These are phyloP conservation scores for Pelochelys cantorii DNA, from an alignment of 2,797 vertebrate species.

Conservation along the genomic window DNA sequence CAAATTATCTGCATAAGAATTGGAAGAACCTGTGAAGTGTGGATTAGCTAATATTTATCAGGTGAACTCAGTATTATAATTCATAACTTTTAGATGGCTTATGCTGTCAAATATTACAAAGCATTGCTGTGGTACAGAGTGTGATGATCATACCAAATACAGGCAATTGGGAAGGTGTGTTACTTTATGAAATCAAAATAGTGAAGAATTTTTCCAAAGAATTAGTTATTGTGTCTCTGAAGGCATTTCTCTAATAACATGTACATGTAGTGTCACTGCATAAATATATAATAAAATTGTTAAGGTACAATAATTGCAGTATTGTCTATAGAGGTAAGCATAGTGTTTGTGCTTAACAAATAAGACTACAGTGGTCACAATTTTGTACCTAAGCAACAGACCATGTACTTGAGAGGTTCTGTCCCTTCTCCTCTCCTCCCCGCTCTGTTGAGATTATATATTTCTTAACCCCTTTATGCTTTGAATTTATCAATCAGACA, in stretches of 20 bases:
- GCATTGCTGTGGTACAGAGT: not conserved
- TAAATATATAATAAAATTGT: not conserved
- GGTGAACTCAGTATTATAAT: not conserved
- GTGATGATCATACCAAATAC: not conserved
- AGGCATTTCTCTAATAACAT: not conserved
- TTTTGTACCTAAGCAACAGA: not conserved
- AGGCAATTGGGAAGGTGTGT: not conserved
- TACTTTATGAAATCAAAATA: not conserved
- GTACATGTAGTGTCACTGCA: not conserved
- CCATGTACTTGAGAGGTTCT: not conserved
- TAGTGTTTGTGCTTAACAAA: not conserved
- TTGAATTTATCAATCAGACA: not conserved
- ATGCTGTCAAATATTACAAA: not conserved
- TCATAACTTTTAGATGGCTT: not conserved
- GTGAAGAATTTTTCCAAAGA: not conserved
- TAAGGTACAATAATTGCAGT: not conserved
- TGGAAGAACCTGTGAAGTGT: not conserved
- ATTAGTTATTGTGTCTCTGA: not conserved
- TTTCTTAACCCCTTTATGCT: not conserved
- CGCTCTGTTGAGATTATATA: not conserved
- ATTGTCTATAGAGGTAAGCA: not conserved
- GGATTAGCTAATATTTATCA: not conserved
- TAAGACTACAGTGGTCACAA: not conserved
- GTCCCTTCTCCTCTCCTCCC: rapidly evolving
- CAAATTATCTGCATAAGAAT: not conserved